Evolutionary conservation across 2,888 invertebrate species (phyloP), one percentile per base, ranked within the genome.

Genomic region (Drosophila neonasuta): DNA sequence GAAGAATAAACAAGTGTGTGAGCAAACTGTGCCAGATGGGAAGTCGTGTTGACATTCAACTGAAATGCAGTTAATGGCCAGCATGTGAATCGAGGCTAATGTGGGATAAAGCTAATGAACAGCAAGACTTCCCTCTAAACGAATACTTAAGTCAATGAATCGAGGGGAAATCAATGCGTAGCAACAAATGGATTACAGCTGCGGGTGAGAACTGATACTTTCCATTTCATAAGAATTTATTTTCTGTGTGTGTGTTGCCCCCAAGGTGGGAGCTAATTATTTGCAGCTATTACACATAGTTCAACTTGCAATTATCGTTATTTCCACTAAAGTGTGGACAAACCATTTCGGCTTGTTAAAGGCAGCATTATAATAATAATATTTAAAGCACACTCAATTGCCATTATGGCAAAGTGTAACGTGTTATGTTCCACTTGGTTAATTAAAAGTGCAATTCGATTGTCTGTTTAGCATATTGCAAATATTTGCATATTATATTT

Each of bases 1-100:
- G 17, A 24, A 52, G 42, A 32, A 42, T 3, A n/a, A 54, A 42
- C 15, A 17, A 44, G 44, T 44, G 44, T 20, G 44, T 11, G 34
- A 36, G 56, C 32, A 36, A 46, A 46, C 36, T 46, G 41, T 36
- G 36, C 10, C 46, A 24, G 36, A 32, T 36, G 30, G 5, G 0
- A 32, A 24, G 29, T 13, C 30, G 17, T 34, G 50, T 51, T 74
- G 78, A 74, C 75, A 65, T 74, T 70, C 46, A 52, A 46, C 75
- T 78, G 79, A 70, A 78, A 70, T 78, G 74, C 75, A 74, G 74
- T 70, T 74, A 74, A 74, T 78, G 77, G 77, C 48, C 77, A 45
- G 54, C 60, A 42, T 42, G 34, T 42, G 57, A 57, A 57, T 56
- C 17, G 57, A 32, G 45, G 32, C 15, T 48, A 29, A 42, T 24